phyloP scores from a whole-genome alignment of 2,888 invertebrate species.

The Machimus atricapillus region DNA sequence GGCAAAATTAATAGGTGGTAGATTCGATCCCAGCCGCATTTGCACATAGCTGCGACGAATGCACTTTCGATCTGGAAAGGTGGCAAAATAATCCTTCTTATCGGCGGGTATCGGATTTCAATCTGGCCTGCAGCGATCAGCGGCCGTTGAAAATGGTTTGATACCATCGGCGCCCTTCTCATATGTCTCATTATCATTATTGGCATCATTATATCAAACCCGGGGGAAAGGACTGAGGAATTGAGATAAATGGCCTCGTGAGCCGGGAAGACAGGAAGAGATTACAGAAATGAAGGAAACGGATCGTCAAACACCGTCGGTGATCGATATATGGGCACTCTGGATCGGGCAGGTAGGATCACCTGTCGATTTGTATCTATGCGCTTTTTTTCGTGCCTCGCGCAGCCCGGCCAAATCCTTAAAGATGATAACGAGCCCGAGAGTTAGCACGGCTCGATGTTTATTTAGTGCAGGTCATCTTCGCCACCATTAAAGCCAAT shows the following conservation, averaged over 20 bases:
- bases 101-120: constrained; percentile 25
- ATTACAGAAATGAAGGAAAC: constrained; percentile 22
- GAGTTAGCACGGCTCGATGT: constrained; percentile 8
- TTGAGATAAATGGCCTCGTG: constrained; percentile 31
- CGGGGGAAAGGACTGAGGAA: neutral
- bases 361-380: constrained; percentile 35
- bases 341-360: constrained; percentile 3
- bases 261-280: constrained; percentile 23
- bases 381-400: neutral
- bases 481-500: neutral
- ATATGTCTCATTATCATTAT: constrained; percentile 36
- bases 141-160: neutral
- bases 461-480: constrained; percentile 19
- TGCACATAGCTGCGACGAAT: constrained; percentile 16
- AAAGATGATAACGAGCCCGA: constrained; percentile 8
- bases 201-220: constrained; percentile 32
- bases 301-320: constrained; percentile 36
- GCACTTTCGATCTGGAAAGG: constrained; percentile 33
- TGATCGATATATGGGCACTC: constrained; percentile 40
- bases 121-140: constrained; percentile 11
- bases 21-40: neutral
- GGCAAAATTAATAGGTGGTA: constrained; percentile 2
- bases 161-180: constrained; percentile 26
- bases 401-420: neutral
- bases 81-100: constrained; percentile 37